Conservation (phyloP, 1,140 invertebrate species). For the Agrilus planipennis region DNA sequence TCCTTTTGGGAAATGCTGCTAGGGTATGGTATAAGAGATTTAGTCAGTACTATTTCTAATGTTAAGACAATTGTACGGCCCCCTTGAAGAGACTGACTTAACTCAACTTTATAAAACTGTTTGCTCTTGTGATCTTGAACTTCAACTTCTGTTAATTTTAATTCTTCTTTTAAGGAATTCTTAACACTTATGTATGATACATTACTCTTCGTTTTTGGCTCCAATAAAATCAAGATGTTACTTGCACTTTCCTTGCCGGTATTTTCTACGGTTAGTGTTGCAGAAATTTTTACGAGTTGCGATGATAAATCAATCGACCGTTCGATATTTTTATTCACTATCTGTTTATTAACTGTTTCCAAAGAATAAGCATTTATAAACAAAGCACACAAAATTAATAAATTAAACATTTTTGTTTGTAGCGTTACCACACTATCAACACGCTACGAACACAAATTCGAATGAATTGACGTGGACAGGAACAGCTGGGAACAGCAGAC, state of each 20-base stretch:
- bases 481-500: too few relatives aligned
- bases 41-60: slow-evolving; percentile 65
- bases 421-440: too few relatives aligned
- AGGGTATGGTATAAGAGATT: slow-evolving; percentile 71
- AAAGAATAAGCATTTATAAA: too few relatives aligned
- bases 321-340: slow-evolving; percentile 73
- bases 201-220: slow-evolving; percentile 46
- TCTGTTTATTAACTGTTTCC: slow-evolving; percentile 21
- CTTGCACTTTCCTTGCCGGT: slow-evolving; percentile 54
- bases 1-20: slow-evolving; percentile 81
- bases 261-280: slow-evolving; percentile 74
- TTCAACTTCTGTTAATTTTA: slow-evolving; percentile 45
- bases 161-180: slow-evolving; percentile 48
- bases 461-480: too few relatives aligned
- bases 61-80: slow-evolving; percentile 48
- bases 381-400: too few relatives aligned
- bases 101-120: slow-evolving; percentile 46
- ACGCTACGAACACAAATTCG: too few relatives aligned
- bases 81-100: slow-evolving; percentile 47
- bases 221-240: slow-evolving; percentile 60
- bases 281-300: slow-evolving; percentile 74
- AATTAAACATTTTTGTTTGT: too few relatives aligned
- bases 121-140: slow-evolving; percentile 39
- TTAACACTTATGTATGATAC: slow-evolving; percentile 64
- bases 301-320: slow-evolving; percentile 75